Percentiles rank a stretch among this genome's conserved stretches.
Conservation (phyloP, 2,888 invertebrate genomes). For the Ormyrus nitidulus region DNA sequence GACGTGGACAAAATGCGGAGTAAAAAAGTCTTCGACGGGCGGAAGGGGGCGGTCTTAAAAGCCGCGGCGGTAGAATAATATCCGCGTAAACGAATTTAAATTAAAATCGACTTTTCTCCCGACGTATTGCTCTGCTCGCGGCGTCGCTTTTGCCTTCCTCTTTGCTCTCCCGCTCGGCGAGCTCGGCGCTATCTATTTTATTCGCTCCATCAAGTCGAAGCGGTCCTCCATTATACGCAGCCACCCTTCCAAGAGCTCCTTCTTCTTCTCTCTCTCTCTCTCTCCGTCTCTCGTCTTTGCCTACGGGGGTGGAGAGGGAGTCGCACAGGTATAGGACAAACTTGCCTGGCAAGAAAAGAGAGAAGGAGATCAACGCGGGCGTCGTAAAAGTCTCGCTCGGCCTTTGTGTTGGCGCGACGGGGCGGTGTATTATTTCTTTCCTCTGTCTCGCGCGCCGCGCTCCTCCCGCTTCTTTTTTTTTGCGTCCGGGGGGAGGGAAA, state of each 20-base stretch:
- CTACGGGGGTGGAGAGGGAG: background rate
- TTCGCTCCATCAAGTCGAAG: slow-evolving; percentile 45
- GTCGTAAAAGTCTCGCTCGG: slow-evolving; percentile 36
- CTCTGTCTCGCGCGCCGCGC: background rate
- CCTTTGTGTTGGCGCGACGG: slow-evolving; percentile 14
- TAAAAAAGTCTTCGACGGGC: no score
- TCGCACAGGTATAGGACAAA: slow-evolving; percentile 11
- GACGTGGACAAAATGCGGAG: no score
- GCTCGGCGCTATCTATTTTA: slow-evolving; percentile 36
- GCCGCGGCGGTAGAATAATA: no score
- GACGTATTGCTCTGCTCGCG: background rate
- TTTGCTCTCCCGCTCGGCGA: background rate
- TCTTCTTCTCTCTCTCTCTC: background rate
- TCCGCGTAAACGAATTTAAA: slow-evolving; percentile 32
- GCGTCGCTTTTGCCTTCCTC: background rate
- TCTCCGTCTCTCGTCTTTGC: background rate
- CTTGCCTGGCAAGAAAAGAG: background rate
- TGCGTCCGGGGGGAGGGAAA: background rate
- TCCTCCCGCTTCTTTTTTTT: background rate
- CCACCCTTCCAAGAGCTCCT: background rate
- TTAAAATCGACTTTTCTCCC: slow-evolving; percentile 23
- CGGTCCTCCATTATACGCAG: background rate
- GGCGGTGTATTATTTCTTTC: slow-evolving; percentile 36
- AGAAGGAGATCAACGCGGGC: slow-evolving; percentile 26
- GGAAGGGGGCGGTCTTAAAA: no score